Conservation (phyloP, 2,113 vertebrate genomes). For the Nothoprocta perdicaria region DNA sequence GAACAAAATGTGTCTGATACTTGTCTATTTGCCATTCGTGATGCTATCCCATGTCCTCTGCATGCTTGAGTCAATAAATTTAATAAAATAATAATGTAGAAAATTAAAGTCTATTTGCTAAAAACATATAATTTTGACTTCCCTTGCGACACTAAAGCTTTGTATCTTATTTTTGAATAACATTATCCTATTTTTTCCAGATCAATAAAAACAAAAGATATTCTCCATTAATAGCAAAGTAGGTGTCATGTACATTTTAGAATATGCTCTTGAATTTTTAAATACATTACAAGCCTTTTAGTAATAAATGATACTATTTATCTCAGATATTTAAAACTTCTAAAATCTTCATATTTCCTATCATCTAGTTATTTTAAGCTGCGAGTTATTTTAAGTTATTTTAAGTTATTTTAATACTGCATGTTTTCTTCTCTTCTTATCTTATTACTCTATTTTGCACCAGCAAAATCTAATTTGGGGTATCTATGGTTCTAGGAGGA, state of each 20-base stretch:
- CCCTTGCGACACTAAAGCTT: background rate
- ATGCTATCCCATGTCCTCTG: background rate
- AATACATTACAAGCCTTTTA: background rate
- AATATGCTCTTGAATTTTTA: background rate
- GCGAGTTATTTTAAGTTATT: background rate
- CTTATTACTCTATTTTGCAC: background rate
- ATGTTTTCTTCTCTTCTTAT: background rate
- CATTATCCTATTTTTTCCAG: background rate
- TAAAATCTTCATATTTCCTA: background rate
- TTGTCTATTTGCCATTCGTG: background rate
- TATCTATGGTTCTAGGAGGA: background rate
- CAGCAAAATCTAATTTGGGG: background rate
- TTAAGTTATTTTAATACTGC: background rate
- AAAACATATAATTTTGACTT: background rate
- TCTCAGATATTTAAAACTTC: background rate
- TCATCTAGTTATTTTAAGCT: background rate
- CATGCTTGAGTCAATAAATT: accelerated
- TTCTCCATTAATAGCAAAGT: background rate
- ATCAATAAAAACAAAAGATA: background rate
- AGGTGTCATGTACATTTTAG: background rate
- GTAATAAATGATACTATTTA: background rate
- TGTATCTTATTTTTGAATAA: background rate
- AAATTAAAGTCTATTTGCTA: background rate
- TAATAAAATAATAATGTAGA: background rate
- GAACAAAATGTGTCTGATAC: background rate